These are phyloP conservation scores for Mimas tiliae DNA, from an alignment of 2,888 invertebrate species.

Conservation along the genomic window DNA sequence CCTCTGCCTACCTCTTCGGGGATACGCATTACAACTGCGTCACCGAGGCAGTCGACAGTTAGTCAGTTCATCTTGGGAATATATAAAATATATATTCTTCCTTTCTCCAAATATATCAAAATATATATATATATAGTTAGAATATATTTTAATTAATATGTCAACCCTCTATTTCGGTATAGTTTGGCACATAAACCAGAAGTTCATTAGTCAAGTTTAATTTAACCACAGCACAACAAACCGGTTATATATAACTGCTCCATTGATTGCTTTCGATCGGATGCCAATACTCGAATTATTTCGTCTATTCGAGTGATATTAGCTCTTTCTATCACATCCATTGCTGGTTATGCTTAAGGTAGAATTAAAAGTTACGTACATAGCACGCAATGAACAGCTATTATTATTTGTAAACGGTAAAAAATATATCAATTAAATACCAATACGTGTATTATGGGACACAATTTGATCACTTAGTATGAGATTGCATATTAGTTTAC, in stretches of 20 bases:
- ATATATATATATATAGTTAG: no score
- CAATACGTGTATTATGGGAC: constrained; percentile 7
- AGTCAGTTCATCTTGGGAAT: no score
- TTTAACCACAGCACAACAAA: constrained; percentile 38
- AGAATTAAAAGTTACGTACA: not conserved
- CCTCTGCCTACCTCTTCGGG: no score
- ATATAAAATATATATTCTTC: no score
- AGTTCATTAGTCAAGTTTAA: constrained; percentile 30
- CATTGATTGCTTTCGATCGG: constrained; percentile 64
- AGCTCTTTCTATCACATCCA: not conserved
- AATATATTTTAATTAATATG: not conserved
- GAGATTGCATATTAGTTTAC: not conserved
- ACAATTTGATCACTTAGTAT: not conserved
- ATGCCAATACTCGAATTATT: constrained; percentile 62
- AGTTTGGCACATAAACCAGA: constrained; percentile 32
- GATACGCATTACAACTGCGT: no score
- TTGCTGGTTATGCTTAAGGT: not conserved
- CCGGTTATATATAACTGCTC: constrained; percentile 36
- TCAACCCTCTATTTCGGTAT: not conserved
- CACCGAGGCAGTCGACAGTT: no score
- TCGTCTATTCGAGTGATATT: not conserved
- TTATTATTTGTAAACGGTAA: not conserved
- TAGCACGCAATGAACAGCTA: not conserved
- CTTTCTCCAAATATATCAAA: no score
- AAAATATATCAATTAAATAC: constrained; percentile 18